Percentiles rank a stretch among this genome's conserved stretches.
Evolutionary conservation across 2,888 invertebrate genomes (phyloP).

Genomic region (Strigamia maritima): DNA sequence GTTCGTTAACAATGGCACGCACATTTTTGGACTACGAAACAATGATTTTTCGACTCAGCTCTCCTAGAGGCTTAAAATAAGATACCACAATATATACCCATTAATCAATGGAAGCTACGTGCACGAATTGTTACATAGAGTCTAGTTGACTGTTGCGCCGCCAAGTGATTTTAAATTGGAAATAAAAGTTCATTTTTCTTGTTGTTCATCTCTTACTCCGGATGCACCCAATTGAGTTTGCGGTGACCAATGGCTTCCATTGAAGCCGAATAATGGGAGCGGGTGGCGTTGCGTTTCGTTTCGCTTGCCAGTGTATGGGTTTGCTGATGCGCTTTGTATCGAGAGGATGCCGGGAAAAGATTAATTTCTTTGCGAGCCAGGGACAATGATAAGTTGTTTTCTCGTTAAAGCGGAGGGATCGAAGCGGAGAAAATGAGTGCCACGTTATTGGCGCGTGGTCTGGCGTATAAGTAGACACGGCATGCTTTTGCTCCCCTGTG

Average conservation of each 20-base stretch:
- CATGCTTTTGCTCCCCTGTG: constrained; percentile 22
- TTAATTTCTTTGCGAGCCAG: neutral
- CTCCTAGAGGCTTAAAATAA: no score
- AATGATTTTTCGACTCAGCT: no score
- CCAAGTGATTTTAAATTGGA: neutral
- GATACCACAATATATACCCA: no score
- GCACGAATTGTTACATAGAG: no score
- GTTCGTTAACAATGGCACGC: no score
- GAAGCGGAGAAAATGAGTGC: constrained; percentile 21
- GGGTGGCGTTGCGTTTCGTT: neutral
- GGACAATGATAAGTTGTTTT: constrained; percentile 21
- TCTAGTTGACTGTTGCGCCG: neutral
- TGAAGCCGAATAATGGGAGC: neutral
- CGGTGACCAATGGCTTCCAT: neutral
- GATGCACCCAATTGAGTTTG: constrained; percentile 16
- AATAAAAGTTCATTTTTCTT: neutral
- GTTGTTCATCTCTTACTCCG: neutral
- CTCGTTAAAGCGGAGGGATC: constrained; percentile 13
- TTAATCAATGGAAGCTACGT: no score
- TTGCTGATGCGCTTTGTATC: neutral
- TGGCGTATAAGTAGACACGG: constrained; percentile 20
- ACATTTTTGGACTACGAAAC: no score
- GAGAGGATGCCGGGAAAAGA: neutral
- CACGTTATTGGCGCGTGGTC: constrained; percentile 1
- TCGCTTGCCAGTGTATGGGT: neutral